Evolutionary conservation across 2,888 invertebrate species (phyloP).

Genomic region (Vannuccia rotundouncinata): DNA sequence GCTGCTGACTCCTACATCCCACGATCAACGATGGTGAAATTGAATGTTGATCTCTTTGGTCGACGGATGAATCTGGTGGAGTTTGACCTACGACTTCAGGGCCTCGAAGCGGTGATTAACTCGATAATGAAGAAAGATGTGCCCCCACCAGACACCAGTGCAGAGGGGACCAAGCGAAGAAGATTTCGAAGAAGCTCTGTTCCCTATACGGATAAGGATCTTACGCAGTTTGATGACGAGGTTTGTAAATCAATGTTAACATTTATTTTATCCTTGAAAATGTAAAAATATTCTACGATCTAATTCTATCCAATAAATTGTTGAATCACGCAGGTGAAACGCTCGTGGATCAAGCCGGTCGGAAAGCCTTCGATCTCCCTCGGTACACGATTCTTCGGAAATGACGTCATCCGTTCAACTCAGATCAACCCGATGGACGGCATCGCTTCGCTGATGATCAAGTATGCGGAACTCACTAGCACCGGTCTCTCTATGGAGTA

Average conservation of each 20-base stretch:
- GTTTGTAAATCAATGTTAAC: no score
- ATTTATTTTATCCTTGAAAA: no score
- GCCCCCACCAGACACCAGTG: background rate
- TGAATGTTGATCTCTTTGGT: slow-evolving; percentile 61
- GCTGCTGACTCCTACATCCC: slow-evolving; percentile 53
- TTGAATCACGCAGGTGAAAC: background rate
- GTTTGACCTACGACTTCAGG: slow-evolving; percentile 59
- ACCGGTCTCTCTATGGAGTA: background rate
- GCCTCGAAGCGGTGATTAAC: background rate
- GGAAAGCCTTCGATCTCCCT: background rate
- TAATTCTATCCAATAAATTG: no score
- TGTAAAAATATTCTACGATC: no score
- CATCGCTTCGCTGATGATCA: background rate
- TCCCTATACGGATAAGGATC: background rate
- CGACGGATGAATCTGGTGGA: slow-evolving; percentile 79
- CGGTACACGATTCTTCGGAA: background rate
- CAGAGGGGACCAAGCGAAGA: background rate
- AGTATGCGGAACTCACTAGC: background rate
- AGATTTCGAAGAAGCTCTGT: background rate
- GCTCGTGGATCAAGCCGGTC: no score
- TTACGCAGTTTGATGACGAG: background rate
- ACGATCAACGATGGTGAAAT: slow-evolving; percentile 51
- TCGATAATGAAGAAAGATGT: background rate
- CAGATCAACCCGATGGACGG: background rate
- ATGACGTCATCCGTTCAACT: background rate